These are phyloP conservation scores for Sanderia malayensis DNA, from an alignment of 30 jellyfish, hydroid and myxozoan genomes.

Conservation along the genomic window DNA sequence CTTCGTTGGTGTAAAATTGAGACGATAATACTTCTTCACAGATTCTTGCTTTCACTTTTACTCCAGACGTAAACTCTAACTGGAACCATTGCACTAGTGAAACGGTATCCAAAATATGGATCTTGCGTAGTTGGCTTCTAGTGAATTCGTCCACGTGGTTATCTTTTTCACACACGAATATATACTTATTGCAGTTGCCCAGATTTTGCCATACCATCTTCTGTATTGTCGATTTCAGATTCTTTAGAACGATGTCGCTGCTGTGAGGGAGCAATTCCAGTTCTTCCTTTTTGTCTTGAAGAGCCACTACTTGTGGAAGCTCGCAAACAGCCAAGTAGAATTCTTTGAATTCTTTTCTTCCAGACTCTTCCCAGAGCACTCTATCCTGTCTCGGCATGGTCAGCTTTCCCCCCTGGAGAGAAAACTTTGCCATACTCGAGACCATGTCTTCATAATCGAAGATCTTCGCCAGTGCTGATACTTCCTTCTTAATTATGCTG, in stretches of 20 bases:
- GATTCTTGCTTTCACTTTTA: not conserved
- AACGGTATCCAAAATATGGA: not conserved
- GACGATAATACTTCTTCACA: not conserved
- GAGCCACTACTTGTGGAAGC: slow-evolving; percentile 14
- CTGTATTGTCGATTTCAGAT: slow-evolving; percentile 6
- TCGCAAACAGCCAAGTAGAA: slow-evolving; percentile 15
- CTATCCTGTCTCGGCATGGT: slow-evolving; percentile 6
- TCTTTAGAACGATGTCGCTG: not conserved
- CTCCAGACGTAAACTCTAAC: slow-evolving; percentile 10
- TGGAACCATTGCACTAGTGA: slow-evolving; percentile 17
- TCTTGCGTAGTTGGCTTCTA: not conserved
- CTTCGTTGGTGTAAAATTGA: not conserved
- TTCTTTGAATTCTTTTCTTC: not conserved
- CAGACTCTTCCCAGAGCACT: slow-evolving; percentile 17
- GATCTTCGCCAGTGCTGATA: not conserved
- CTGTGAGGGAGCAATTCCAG: slow-evolving; percentile 13
- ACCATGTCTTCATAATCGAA: slow-evolving; percentile 4
- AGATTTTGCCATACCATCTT: slow-evolving; percentile 5
- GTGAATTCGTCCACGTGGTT: not conserved
- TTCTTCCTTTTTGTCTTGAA: not conserved
- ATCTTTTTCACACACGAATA: not conserved
- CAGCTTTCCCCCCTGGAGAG: not conserved
- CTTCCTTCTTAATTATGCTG: not conserved
- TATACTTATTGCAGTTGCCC: not conserved
- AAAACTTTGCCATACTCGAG: not conserved